These are phyloP conservation scores for Himalopsyche phryganea DNA, from an alignment of 1,140 invertebrate species.

Conservation along the genomic window DNA sequence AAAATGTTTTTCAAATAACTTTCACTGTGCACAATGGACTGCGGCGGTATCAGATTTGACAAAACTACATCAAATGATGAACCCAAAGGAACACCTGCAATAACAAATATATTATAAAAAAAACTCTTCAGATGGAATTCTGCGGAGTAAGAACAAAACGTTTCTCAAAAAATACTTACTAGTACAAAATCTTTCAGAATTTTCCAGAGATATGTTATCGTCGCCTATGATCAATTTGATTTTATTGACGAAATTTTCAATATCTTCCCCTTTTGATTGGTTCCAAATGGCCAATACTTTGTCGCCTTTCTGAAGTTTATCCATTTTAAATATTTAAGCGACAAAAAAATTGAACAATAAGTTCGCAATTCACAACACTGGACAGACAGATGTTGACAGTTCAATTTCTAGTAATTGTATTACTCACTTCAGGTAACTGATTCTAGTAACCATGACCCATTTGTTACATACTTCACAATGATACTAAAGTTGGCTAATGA, in stretches of 20 bases:
- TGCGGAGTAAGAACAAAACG: too few species aligned
- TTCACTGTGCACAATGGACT: slow-evolving; percentile 46
- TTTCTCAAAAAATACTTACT: slow-evolving; percentile 42
- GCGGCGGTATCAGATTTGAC: slow-evolving; percentile 50
- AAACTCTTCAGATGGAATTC: too few species aligned
- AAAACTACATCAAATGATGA: slow-evolving; percentile 60
- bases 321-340: slow-evolving; percentile 36
- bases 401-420: too few species aligned
- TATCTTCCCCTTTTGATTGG: slow-evolving; percentile 38
- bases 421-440: too few species aligned
- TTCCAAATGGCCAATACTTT: slow-evolving; percentile 46
- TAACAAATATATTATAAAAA: not conserved
- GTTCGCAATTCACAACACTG: not conserved
- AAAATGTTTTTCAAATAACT: slow-evolving; percentile 53
- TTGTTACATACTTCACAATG: too few species aligned
- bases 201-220: slow-evolving; percentile 45
- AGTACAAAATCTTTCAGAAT: slow-evolving; percentile 44
- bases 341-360: not conserved
- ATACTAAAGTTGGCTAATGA: not conserved
- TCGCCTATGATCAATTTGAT: slow-evolving; percentile 37
- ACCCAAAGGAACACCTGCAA: slow-evolving; percentile 50
- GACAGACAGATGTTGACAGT: too few species aligned
- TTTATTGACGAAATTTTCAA: slow-evolving; percentile 43
- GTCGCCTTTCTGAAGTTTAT: slow-evolving; percentile 40
- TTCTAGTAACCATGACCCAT: too few species aligned